Conservation (phyloP, 2,113 vertebrate genomes). For the Siphamia tubifer region DNA sequence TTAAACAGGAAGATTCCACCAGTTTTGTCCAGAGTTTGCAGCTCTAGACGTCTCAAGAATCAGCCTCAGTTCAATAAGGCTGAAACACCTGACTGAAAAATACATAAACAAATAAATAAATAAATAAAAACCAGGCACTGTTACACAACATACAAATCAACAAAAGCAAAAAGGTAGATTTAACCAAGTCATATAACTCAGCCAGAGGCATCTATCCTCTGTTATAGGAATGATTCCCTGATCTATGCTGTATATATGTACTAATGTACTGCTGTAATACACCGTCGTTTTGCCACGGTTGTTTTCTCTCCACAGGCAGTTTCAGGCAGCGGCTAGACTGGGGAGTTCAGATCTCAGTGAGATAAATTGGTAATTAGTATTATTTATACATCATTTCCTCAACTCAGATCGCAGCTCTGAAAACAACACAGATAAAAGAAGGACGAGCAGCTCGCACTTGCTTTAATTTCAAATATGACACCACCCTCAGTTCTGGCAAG, state of each 20-base stretch:
- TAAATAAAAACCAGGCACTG: not conserved
- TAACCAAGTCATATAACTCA: too few relatives aligned
- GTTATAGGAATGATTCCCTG: not conserved
- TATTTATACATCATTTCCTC: conserved; percentile 3
- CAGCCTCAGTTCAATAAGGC: not conserved
- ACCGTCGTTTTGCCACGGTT: not conserved
- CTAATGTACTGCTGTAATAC: not conserved
- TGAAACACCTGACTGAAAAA: not conserved
- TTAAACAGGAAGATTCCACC: too few relatives aligned
- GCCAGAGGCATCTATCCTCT: too few relatives aligned
- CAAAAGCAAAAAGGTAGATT: not conserved
- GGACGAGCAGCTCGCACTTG: not conserved
- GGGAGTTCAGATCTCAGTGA: not conserved
- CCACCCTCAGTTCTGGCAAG: conserved; percentile 26
- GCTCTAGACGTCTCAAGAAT: not conserved
- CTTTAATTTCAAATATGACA: conserved; percentile 13
- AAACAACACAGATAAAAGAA: not conserved
- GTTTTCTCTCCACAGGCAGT: not conserved
- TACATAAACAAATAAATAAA: too few relatives aligned
- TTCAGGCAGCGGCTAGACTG: not conserved
- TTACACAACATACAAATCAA: not conserved
- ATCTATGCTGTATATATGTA: not conserved
- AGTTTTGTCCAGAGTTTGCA: too few relatives aligned
- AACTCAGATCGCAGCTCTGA: not conserved
- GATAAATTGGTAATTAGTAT: conserved; percentile 28